Conservation (phyloP, 1,140 invertebrate genomes). For the Trypoxylus dichotomus region DNA sequence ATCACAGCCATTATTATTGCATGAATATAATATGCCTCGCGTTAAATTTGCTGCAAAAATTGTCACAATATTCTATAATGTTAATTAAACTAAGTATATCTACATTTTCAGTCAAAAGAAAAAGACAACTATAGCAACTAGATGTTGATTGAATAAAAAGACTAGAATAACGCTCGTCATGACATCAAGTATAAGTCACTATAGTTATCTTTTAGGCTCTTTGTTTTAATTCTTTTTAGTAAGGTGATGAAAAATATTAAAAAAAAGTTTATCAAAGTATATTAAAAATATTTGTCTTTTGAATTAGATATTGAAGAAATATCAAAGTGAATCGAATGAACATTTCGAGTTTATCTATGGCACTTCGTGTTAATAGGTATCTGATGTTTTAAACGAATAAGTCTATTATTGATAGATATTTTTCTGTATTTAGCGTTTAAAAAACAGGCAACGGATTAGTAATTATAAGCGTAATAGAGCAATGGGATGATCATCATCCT, state of each 20-base stretch:
- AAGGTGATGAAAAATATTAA: slow-evolving; percentile 7
- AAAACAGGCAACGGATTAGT: too few relatives aligned
- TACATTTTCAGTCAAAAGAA: background rate
- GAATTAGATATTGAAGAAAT: slow-evolving; percentile 11
- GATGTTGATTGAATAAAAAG: background rate
- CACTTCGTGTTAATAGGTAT: background rate
- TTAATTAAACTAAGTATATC: background rate
- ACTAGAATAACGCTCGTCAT: background rate
- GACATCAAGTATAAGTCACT: background rate
- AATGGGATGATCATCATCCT: too few relatives aligned
- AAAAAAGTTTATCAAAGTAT: background rate
- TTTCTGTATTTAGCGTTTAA: too few relatives aligned
- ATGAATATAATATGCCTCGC: background rate
- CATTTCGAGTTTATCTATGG: background rate
- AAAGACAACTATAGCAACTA: background rate
- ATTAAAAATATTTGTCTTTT: slow-evolving; percentile 18
- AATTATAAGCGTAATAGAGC: too few relatives aligned
- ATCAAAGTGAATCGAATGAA: background rate
- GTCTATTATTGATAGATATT: too few relatives aligned
- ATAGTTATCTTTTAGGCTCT: background rate
- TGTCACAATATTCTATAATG: background rate
- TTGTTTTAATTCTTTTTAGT: background rate
- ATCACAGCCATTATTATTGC: background rate
- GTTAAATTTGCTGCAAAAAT: background rate
- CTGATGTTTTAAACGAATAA: too few relatives aligned